A percentile compares a stretch with the other conserved stretches of the same genome.
Evolutionary conservation across 2,113 vertebrate species (phyloP).

Genomic region (Dunckerocampus dactyliophorus): DNA sequence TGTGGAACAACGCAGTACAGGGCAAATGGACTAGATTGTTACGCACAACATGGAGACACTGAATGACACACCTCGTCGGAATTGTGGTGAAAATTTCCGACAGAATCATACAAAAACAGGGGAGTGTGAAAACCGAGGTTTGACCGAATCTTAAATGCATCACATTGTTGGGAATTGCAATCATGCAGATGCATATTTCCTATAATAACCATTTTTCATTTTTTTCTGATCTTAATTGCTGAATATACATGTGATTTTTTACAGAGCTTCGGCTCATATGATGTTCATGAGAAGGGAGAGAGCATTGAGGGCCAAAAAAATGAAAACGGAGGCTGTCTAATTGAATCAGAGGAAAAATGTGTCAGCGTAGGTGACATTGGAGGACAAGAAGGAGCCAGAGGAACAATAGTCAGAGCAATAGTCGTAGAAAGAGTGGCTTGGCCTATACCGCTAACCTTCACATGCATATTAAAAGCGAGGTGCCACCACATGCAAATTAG

Average conservation of each 20-base stretch:
- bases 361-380: slow-evolving; percentile 22
- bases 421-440: slow-evolving; percentile 46
- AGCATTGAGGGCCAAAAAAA: background rate
- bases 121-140: too few species aligned
- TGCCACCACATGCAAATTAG: slow-evolving; percentile 68
- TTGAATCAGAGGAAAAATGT: slow-evolving; percentile 41
- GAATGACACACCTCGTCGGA: too few species aligned
- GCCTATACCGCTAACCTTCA: slow-evolving; percentile 63
- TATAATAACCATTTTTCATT: too few species aligned
- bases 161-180: too few species aligned
- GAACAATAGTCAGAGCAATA: slow-evolving; percentile 46
- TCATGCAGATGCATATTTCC: too few species aligned
- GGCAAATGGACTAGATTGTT: too few species aligned
- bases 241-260: background rate
- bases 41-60: too few species aligned
- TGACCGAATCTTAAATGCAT: too few species aligned
- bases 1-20: too few species aligned
- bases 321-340: slow-evolving; percentile 23
- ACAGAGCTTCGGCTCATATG: background rate
- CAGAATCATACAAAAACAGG: too few species aligned
- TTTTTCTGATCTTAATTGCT: background rate
- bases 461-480: slow-evolving; percentile 63
- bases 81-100: too few species aligned
- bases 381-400: slow-evolving; percentile 30
- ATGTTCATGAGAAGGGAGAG: background rate